Evolutionary conservation across 2,888 invertebrate genomes (phyloP).

Genomic region (Epistrophe grossulariae): DNA sequence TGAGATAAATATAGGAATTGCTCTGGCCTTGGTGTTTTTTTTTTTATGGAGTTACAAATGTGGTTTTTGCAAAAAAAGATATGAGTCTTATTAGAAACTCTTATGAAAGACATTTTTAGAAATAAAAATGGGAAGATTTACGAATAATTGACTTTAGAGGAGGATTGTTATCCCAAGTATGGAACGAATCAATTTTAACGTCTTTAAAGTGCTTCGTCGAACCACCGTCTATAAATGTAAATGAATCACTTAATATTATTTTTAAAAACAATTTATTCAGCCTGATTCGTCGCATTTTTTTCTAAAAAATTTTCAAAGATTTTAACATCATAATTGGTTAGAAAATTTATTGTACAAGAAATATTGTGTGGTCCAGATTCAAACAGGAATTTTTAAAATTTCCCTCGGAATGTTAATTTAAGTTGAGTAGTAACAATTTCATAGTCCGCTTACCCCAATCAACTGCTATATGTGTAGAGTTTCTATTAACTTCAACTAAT

Average conservation of each 20-base stretch:
- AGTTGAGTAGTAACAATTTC: constrained; percentile 33
- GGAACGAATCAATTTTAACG: background rate
- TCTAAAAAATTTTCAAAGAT: background rate
- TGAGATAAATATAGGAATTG: constrained; percentile 1
- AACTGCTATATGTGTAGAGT: constrained; percentile 20
- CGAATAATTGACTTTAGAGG: background rate
- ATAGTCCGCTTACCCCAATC: constrained; percentile 36
- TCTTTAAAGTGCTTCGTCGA: background rate
- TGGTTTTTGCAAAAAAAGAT: constrained; percentile 65
- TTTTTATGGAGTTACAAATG: constrained; percentile 23
- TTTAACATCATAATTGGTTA: too few relatives aligned
- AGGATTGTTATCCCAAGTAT: background rate
- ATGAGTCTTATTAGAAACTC: constrained; percentile 41
- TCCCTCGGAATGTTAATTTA: background rate
- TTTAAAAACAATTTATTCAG: too few relatives aligned
- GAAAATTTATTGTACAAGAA: background rate
- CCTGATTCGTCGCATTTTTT: background rate
- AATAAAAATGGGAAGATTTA: constrained; percentile 18
- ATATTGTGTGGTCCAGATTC: background rate
- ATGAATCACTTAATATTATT: background rate
- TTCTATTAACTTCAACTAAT: constrained; percentile 68
- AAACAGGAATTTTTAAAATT: background rate
- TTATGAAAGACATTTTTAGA: constrained; percentile 18
- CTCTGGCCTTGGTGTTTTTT: constrained; percentile 43
- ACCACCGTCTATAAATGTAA: background rate